A percentile compares a stretch with the other conserved stretches of the same genome.
Evolutionary conservation across 2,888 invertebrate genomes (phyloP).

Genomic region (Hymenopus coronatus): DNA sequence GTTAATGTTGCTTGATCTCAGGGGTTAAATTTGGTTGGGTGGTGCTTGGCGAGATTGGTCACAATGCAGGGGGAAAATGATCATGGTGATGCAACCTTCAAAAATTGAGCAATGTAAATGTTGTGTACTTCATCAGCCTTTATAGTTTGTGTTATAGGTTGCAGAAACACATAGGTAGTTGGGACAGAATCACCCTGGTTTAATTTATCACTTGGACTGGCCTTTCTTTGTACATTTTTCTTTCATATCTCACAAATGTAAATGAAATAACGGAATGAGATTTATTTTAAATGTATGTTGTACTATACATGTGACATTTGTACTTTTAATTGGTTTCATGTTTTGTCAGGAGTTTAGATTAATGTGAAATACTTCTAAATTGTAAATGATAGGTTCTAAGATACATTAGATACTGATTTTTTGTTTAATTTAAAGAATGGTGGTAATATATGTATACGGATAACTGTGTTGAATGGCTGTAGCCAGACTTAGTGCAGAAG

Average conservation of each 20-base stretch:
- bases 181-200: slow-evolving; percentile 15
- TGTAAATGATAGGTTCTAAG: neutral
- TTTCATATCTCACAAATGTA: neutral
- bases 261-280: neutral
- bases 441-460: neutral
- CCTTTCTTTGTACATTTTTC: neutral
- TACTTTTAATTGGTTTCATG: neutral
- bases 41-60: neutral
- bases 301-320: neutral
- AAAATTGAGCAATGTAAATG: neutral
- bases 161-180: neutral
- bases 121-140: neutral
- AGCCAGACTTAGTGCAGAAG: neutral
- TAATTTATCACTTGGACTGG: neutral
- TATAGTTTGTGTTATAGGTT: neutral
- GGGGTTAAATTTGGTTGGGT: neutral
- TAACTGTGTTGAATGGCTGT: neutral
- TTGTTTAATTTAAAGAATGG: neutral
- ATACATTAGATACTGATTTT: neutral
- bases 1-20: neutral
- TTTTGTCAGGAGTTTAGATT: neutral
- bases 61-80: neutral
- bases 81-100: neutral
- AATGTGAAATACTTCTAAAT: neutral
- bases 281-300: neutral